phyloP scores from a whole-genome alignment of 2,888 invertebrate species.

The Hedychridium roseum region DNA sequence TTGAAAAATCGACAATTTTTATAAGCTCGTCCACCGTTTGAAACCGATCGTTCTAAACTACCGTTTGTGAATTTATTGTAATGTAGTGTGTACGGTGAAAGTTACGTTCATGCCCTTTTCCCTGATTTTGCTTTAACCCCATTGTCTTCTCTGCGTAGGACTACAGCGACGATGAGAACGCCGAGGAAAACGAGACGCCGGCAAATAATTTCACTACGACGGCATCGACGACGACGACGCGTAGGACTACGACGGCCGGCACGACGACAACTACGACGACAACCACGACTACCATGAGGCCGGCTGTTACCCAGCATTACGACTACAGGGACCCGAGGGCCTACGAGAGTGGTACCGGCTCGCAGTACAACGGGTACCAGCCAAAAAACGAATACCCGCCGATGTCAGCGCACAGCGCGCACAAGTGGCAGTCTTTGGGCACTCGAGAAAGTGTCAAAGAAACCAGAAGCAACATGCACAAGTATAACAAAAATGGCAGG shows the following conservation, averaged over 20 bases:
- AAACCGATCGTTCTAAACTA: too few relatives aligned
- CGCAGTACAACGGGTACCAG: conserved; percentile 49
- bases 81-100: too few relatives aligned
- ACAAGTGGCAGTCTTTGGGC: conserved; percentile 55
- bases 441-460: conserved; percentile 53
- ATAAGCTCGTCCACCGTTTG: too few relatives aligned
- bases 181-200: conserved; percentile 45
- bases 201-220: conserved; percentile 34
- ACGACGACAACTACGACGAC: conserved; percentile 54
- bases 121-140: too few relatives aligned
- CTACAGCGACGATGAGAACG: conserved; percentile 50
- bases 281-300: conserved; percentile 60
- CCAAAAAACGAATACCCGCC: conserved; percentile 50
- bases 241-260: conserved; percentile 38
- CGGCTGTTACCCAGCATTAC: conserved; percentile 32
- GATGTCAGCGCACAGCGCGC: conserved; percentile 51
- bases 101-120: too few relatives aligned
- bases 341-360: conserved; percentile 36
- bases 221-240: conserved; percentile 39
- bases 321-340: conserved; percentile 43
- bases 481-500: conserved; percentile 47
- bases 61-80: too few relatives aligned
- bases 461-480: conserved; percentile 46
- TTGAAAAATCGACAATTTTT: too few relatives aligned
- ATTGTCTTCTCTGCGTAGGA: conserved; percentile 38